phyloP scores from a whole-genome alignment of 2,113 vertebrate genomes.

The Prinia subflava region DNA sequence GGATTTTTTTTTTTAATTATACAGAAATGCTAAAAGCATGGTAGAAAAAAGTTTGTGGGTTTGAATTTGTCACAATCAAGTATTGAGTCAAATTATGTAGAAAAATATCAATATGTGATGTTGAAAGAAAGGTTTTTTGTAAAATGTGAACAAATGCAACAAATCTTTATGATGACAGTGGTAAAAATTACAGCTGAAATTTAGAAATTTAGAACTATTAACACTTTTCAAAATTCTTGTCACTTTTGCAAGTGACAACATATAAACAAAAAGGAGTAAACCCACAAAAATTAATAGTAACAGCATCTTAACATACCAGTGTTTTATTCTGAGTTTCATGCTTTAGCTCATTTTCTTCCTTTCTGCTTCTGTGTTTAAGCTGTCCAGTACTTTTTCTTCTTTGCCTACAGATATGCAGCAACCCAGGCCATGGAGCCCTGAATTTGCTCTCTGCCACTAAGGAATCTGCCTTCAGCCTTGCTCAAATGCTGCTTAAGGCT shows the following conservation, averaged over 20 bases:
- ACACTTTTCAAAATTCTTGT: not conserved
- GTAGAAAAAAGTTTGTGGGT: not conserved
- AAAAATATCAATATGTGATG: not conserved
- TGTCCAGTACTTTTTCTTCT: not conserved
- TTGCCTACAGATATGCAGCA: not conserved
- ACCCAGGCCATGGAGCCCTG: not conserved
- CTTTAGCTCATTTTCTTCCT: not conserved
- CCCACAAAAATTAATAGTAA: not conserved
- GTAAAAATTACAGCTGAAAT: not conserved
- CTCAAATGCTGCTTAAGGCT: not conserved
- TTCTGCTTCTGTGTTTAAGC: not conserved
- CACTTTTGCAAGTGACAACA: not conserved
- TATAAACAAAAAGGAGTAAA: not conserved
- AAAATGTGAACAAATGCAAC: not conserved
- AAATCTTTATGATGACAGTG: not conserved
- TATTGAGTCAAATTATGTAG: not conserved
- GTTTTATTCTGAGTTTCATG: not conserved
- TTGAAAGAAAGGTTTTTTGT: not conserved
- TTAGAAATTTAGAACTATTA: not conserved
- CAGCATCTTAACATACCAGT: not conserved
- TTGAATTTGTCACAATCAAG: not conserved
- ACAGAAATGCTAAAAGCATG: not conserved
- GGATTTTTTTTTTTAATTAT: not conserved
- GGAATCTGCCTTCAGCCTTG: not conserved
- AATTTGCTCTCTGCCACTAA: not conserved